Evolutionary conservation across 2,113 vertebrate genomes (phyloP).

Genomic region (Leucosticte australis): DNA sequence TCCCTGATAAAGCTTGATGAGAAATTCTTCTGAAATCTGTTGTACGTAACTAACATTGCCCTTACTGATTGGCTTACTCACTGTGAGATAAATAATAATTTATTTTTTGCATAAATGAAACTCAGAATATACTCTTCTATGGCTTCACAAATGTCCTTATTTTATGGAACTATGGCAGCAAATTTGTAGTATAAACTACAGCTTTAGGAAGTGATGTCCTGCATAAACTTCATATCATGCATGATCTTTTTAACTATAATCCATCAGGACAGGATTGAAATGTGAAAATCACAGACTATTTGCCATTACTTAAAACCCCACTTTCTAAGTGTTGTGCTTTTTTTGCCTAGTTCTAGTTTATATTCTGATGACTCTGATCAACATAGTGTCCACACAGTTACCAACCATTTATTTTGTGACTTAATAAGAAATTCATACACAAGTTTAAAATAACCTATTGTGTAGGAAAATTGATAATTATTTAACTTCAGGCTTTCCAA

Average conservation of each 20-base stretch:
- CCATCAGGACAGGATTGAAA: background rate
- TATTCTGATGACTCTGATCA: background rate
- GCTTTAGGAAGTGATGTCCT: background rate
- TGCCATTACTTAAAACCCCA: background rate
- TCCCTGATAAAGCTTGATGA: background rate
- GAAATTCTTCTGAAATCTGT: background rate
- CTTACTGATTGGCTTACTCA: background rate
- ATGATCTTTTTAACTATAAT: background rate
- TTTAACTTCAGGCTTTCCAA: background rate
- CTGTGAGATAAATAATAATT: background rate
- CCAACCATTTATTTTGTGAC: background rate
- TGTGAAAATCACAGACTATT: background rate
- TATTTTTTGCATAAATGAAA: background rate
- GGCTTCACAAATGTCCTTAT: background rate
- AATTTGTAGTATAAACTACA: background rate
- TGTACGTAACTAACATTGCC: background rate
- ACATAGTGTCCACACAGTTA: background rate
- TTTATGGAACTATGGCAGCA: background rate
- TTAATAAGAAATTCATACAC: background rate
- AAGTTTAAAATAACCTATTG: background rate
- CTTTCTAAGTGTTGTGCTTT: background rate
- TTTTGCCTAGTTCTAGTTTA: background rate
- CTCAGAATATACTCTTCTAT: background rate
- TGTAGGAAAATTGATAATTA: background rate
- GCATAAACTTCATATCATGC: background rate